These are phyloP conservation scores for Mycetomoellerius zeteki DNA, from an alignment of 1,140 invertebrate species.

Conservation along the genomic window DNA sequence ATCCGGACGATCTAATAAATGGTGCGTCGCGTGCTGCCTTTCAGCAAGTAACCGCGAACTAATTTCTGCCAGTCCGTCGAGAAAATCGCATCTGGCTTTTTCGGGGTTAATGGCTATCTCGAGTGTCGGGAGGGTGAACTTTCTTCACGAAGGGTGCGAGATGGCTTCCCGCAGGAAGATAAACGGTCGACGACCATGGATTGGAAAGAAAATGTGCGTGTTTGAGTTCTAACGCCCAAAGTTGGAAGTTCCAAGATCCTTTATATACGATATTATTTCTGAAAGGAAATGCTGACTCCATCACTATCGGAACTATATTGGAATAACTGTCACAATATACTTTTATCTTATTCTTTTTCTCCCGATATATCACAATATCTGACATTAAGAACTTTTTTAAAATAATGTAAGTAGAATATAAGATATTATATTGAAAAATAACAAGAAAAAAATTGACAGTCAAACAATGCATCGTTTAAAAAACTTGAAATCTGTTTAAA, in stretches of 20 bases:
- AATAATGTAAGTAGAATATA: background rate
- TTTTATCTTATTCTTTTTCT: background rate
- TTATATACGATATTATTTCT: slow-evolving; percentile 42
- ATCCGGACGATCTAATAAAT: slow-evolving; percentile 54
- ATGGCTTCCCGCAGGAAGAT: slow-evolving; percentile 54
- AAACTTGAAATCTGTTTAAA: background rate
- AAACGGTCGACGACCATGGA: slow-evolving; percentile 49
- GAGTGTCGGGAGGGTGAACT: slow-evolving; percentile 55
- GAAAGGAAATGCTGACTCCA: background rate
- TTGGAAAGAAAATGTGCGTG: slow-evolving; percentile 58
- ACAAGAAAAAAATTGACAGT: background rate
- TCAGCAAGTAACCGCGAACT: slow-evolving; percentile 57
- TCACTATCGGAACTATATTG: slow-evolving; percentile 10
- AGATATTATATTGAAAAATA: background rate
- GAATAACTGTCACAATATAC: slow-evolving; percentile 3
- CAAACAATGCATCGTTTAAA: background rate
- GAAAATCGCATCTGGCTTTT: slow-evolving; percentile 61
- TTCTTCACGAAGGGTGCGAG: slow-evolving; percentile 58
- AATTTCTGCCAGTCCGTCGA: slow-evolving; percentile 59
- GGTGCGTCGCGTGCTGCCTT: slow-evolving; percentile 38
- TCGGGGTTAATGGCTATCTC: slow-evolving; percentile 59
- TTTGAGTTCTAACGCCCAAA: slow-evolving; percentile 33
- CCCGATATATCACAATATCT: too few relatives aligned
- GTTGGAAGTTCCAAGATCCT: background rate
- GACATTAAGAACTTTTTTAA: background rate